Evolutionary conservation across 92 coral and sea anemone species (phyloP), one percentile per base, ranked within the genome.

Genomic region (Bergia puertoricense): DNA sequence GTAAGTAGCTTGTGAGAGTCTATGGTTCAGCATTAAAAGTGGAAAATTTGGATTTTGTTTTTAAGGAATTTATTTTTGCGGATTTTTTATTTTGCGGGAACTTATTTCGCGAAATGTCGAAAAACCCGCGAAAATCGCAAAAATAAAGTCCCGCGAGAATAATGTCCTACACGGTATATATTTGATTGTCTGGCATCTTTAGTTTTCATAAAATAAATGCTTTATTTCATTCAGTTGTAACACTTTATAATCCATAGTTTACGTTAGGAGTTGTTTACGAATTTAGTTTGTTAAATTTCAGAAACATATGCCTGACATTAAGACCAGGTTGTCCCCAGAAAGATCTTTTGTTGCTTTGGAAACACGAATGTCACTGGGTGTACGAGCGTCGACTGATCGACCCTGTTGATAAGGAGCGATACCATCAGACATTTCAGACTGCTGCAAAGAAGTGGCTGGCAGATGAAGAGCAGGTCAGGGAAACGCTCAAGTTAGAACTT

Each of bases 321-420:
- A 98, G 98, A 30, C 97, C 95, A 9, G 98, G 99, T 23, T 97
- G 99, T 85, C 86, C 97, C 3, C 94, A 90, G 50, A 89, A 91
- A 69, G 99, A 97, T 80, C 92, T 95, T 43, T 85, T 97, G 94
- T 91, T 97, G 92, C 92, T 97, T 62, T 97, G 99, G 99, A 92
- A 93, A 94, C 98, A 97, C 87, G 99, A 97, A 85, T 95, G 98
- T 84, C 96, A 97, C 90, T 97, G 99, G 98, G 95, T 95, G 22
- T 97, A 95, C 81, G 94, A 96, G 41, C 95, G 97, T 11, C 98
- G 99, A 6, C 93, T 97, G 95, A 92, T 95, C 62, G 99, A 97
- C 81, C 93, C 93, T 22, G 99, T 97, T 23, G 99, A 97, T 81
- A 96, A 93, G 78, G 99, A 97, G 82, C 91, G 99, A 75, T 97